Percentiles rank a stretch among this genome's conserved stretches.
Conservation (phyloP, 2,797 vertebrate genomes). For the Microctenopoma stevenorrisi region DNA sequence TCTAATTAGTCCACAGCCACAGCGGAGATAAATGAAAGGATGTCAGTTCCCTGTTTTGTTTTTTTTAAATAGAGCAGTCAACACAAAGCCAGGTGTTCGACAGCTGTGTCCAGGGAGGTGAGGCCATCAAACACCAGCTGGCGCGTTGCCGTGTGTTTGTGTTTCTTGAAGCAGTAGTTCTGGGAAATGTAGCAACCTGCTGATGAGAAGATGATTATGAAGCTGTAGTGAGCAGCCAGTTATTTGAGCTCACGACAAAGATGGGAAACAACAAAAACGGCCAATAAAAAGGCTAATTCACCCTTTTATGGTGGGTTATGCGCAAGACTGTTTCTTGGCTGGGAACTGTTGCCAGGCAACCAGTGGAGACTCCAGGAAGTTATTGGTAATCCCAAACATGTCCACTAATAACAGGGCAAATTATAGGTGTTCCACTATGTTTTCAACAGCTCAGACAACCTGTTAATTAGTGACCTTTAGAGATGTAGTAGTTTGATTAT, state of each 20-base stretch:
- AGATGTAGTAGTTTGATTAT: not conserved
- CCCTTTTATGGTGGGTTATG: too few relatives aligned
- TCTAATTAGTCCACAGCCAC: slow-evolving; percentile 49
- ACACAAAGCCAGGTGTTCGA: slow-evolving; percentile 75
- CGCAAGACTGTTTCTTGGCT: not conserved
- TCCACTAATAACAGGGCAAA: not conserved
- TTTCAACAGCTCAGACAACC: not conserved
- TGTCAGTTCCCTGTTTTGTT: slow-evolving; percentile 33
- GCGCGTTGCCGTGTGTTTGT: slow-evolving; percentile 18
- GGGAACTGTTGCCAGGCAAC: slow-evolving; percentile 13
- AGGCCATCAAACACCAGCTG: slow-evolving; percentile 48
- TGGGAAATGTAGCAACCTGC: not conserved
- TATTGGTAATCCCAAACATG: not conserved
- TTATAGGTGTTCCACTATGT: not conserved
- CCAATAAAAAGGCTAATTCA: not conserved
- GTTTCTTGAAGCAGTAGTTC: slow-evolving; percentile 8
- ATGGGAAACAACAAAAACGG: not conserved
- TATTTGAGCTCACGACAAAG: slow-evolving; percentile 4
- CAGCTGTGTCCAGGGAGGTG: slow-evolving; percentile 66
- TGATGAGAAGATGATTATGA: slow-evolving; percentile 12
- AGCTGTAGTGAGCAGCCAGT: slow-evolving; percentile 1
- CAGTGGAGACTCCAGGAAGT: not conserved
- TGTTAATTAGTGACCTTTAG: not conserved
- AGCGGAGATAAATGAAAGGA: slow-evolving; percentile 1
- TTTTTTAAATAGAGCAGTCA: slow-evolving; percentile 61